Percentiles rank a stretch among this genome's conserved stretches.
Evolutionary conservation across 2,113 vertebrate genomes (phyloP).

Genomic region (Oncorhynchus keta): DNA sequence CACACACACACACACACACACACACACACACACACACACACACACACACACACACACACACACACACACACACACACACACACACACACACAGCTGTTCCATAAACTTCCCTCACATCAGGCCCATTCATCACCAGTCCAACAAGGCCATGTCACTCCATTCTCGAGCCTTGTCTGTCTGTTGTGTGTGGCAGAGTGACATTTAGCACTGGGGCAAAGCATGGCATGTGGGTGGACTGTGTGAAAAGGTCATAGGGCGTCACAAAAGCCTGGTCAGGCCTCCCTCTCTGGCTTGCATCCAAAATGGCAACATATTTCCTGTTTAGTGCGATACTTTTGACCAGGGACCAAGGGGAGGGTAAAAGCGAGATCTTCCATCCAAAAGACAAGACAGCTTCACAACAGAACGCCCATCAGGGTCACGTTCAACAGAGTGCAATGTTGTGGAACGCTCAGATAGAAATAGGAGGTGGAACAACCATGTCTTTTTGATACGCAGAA

Average conservation of each 20-base stretch:
- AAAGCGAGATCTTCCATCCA: background rate
- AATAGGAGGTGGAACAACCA: too few species aligned
- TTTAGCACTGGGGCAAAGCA: background rate
- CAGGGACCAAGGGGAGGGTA: background rate
- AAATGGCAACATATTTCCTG: background rate
- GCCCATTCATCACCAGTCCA: conserved; percentile 2
- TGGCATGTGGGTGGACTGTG: background rate
- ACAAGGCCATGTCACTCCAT: background rate
- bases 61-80: background rate
- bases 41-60: background rate
- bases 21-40: background rate
- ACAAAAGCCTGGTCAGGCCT: background rate
- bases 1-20: background rate
- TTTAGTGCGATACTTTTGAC: background rate
- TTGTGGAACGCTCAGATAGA: too few species aligned
- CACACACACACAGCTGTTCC: background rate
- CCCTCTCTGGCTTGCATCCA: background rate
- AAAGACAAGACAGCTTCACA: too few species aligned
- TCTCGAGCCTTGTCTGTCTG: background rate
- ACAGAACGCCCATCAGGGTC: too few species aligned
- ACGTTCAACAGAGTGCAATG: too few species aligned
- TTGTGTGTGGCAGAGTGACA: conserved; percentile 7
- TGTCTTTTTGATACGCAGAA: too few species aligned
- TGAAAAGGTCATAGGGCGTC: background rate
- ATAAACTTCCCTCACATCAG: background rate